Evolutionary conservation across 2,888 invertebrate species (phyloP).

Genomic region (Thereva nobilitata): DNA sequence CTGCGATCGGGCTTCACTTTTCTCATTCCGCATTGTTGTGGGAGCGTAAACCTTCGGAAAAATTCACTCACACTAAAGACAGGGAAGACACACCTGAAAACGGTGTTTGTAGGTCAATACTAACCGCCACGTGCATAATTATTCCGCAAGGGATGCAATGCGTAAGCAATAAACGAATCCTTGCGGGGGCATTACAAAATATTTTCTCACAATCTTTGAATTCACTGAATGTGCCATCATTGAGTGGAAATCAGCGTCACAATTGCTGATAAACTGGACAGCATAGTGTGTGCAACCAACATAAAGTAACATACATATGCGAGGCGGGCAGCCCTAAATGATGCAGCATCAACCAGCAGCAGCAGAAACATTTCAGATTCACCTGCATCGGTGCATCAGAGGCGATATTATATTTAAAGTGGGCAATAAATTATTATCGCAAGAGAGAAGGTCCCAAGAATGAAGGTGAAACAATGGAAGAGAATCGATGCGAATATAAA

Average conservation of each 20-base stretch:
- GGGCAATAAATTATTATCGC: slow-evolving; percentile 42
- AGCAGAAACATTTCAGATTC: slow-evolving; percentile 12
- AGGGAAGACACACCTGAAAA: too few relatives aligned
- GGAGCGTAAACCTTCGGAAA: too few relatives aligned
- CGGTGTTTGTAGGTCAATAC: too few relatives aligned
- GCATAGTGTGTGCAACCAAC: slow-evolving; percentile 2
- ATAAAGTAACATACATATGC: not conserved
- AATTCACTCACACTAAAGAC: too few relatives aligned
- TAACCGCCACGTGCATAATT: too few relatives aligned
- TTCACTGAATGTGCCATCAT: slow-evolving; percentile 39
- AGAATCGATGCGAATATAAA: slow-evolving; percentile 38
- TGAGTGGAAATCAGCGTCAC: slow-evolving; percentile 43
- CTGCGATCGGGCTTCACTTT: not conserved
- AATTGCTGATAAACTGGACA: slow-evolving; percentile 39
- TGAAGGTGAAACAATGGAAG: slow-evolving; percentile 37
- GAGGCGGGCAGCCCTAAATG: slow-evolving; percentile 17
- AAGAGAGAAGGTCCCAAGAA: slow-evolving; percentile 31
- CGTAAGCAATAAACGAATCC: too few relatives aligned
- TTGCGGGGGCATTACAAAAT: not conserved
- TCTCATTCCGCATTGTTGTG: too few relatives aligned
- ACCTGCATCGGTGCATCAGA: slow-evolving; percentile 32
- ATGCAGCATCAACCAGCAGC: slow-evolving; percentile 4
- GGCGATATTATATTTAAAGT: slow-evolving; percentile 42
- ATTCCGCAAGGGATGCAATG: too few relatives aligned
- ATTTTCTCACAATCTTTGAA: slow-evolving; percentile 35